Base-by-base conservation (phyloP, 2,113 vertebrate genomes). In the Equus quagga region DNA sequence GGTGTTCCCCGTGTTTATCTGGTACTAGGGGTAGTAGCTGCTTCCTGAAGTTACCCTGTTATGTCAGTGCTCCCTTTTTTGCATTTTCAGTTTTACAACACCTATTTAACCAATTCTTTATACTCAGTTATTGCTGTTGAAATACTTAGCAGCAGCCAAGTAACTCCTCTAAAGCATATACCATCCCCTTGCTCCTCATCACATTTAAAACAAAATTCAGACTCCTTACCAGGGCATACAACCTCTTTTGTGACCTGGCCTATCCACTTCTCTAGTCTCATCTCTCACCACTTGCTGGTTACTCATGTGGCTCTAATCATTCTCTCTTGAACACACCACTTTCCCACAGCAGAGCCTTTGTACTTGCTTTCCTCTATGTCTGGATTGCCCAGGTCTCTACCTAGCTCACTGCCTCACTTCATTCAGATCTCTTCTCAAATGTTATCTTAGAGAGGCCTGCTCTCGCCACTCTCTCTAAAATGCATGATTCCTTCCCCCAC, bases 381-480 rank as follows among this genome's bases (percentile, higher is more conserved):
- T 91, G 60, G 51, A 79, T 44, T 75, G 72, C 81, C 80, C 28
- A 72, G 23, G 58, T 80, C 31, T 85, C 87, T 72, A 15, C 36
- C 86, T 65, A 13, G 58, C 31, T 84, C n/a, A 41, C n/a, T 36
- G 21, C 26, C n/a, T 78, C 2, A n/a, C 70, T 76, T 89, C 44
- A 72, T 78, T 89, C n/a, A 70, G 1, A 46, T 56, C n/a, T 84
- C 56, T 95, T 92, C 36, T 89, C 31, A 97, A 56, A 64, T 58
- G 36, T 73, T 93, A 79, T 84, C 46, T 86, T 23, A 64, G 46
- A 65, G 31, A 95, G 46, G 33, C 26, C 18, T 95, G 36, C 21
- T 89, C 54, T 90, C 65, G 91, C 41, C n/a, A 17, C 36, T 90
- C 18, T 46, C n/a, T 70, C 41, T 91, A 86, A 92, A 93, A 91